phyloP scores from a whole-genome alignment of 1,140 invertebrate species.

The Antheraea mylitta region DNA sequence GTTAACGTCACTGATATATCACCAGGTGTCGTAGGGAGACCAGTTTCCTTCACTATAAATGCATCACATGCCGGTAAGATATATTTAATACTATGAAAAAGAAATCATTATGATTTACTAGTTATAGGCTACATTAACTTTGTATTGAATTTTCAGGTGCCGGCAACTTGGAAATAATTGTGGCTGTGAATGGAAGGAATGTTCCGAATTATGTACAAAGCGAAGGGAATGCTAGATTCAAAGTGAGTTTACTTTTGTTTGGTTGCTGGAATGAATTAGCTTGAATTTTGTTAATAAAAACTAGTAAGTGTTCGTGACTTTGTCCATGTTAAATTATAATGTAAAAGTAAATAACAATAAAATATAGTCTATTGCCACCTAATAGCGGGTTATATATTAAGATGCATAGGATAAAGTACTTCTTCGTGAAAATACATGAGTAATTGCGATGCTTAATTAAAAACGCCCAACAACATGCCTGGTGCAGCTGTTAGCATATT shows the following conservation, averaged over 20 bases:
- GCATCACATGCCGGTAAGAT: slow-evolving; percentile 80
- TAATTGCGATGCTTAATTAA: too few relatives aligned
- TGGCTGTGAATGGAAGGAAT: slow-evolving; percentile 97
- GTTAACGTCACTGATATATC: slow-evolving; percentile 95
- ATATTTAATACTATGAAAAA: slow-evolving; percentile 11
- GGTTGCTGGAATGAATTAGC: neutral
- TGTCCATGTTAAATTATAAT: too few relatives aligned
- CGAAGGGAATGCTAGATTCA: slow-evolving; percentile 97
- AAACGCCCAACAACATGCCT: too few relatives aligned
- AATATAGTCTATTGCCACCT: too few relatives aligned
- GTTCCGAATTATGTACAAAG: slow-evolving; percentile 99
- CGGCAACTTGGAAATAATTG: slow-evolving; percentile 98
- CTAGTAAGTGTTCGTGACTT: too few relatives aligned
- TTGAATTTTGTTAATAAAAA: too few relatives aligned
- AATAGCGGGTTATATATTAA: too few relatives aligned
- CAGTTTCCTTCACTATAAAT: slow-evolving; percentile 95
- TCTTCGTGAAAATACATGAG: too few relatives aligned
- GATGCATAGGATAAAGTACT: too few relatives aligned
- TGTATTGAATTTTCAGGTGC: slow-evolving; percentile 82
- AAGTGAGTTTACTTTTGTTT: slow-evolving; percentile 53
- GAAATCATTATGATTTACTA: neutral
- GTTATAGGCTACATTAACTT: neutral
- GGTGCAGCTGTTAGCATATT: too few relatives aligned
- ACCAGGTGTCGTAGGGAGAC: slow-evolving; percentile 93
- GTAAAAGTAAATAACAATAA: too few relatives aligned